phyloP scores from a whole-genome alignment of 2,797 vertebrate genomes.

The Molossus molossus region DNA sequence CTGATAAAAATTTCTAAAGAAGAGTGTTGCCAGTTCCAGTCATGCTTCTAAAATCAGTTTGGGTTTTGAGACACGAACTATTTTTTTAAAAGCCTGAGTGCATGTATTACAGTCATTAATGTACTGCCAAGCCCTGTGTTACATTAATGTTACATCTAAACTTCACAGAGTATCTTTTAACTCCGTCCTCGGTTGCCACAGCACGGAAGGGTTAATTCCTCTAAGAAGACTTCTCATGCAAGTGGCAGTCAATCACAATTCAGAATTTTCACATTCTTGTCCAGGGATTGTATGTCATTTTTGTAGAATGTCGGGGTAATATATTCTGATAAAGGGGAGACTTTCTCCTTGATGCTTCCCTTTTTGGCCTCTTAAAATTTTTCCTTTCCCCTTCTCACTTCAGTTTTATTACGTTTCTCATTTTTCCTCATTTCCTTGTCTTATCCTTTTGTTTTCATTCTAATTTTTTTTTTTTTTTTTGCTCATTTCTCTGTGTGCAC shows the following conservation, averaged over 20 bases:
- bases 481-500: neutral
- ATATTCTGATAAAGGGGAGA: conserved; percentile 64
- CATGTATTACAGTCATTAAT: conserved; percentile 79
- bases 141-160: conserved; percentile 83
- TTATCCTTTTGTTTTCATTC: conserved; percentile 62
- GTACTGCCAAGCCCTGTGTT: conserved; percentile 79
- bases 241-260: conserved; percentile 84
- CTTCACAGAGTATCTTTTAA: conserved; percentile 77
- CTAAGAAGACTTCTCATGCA: conserved; percentile 87
- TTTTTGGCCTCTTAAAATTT: conserved; percentile 72
- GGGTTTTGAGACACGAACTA: conserved; percentile 70
- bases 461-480: conserved; percentile 56
- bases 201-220: conserved; percentile 84
- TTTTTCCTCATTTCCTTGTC: conserved; percentile 65
- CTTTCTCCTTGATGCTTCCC: conserved; percentile 71
- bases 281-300: conserved; percentile 69
- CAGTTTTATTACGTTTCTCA: conserved; percentile 65
- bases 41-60: conserved; percentile 67
- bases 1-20: conserved; percentile 69
- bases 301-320: conserved; percentile 59
- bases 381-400: conserved; percentile 60
- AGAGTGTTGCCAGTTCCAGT: conserved; percentile 51
- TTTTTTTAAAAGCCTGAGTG: conserved; percentile 61
- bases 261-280: conserved; percentile 84
- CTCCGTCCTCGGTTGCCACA: conserved; percentile 82